Base-by-base conservation (phyloP, 2,797 vertebrate genomes). In the Sebastes iracundus region DNA sequence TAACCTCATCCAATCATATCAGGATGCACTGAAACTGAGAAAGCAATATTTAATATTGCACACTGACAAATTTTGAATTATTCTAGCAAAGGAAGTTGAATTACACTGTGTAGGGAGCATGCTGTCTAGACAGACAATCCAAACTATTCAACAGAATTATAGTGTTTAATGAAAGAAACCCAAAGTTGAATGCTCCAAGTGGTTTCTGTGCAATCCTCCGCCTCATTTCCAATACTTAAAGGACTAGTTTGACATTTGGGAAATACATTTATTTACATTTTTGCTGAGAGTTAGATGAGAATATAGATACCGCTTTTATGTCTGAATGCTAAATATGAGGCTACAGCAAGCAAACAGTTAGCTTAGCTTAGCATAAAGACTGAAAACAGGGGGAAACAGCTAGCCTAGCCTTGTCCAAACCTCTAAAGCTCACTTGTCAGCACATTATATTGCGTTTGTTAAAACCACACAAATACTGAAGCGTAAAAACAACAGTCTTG, bases 151-250 rank as follows among this genome's bases (percentile, higher is more conserved):
- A n/a, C 32, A 38, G 18, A 33, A 22, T 60, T 9, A 6, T 9
- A n/a, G 0, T 12, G 6, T 71, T 5, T 46, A 1, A 49, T 73
- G 7, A 65, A 52, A 66, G 2, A 67, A 70, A 64, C 30, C 14
- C 13, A 16, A 49, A 38, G 11, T 59, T 32, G 0, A 25, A 35
- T 56, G 2, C 27, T 70, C 13, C 49, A 11, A 30, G n/a, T 49
- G 30, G 32, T 82, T 79, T 77, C 23, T n/a, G 66, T 88, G 81
- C 67, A 77, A 23, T 77, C 49, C 42, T 77, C 11, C 7, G 13
- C 62, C 16, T 66, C 20, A 70, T 22, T 55, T 25, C 1, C 22
- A 59, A 32, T 23, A 0, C 28, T 27, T 20, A 33, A 28, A 71
- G 30, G 33, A 70, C 65, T 13, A 35, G 38, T 59, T 69, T 38